These are phyloP conservation scores for Zingel zingel DNA, from an alignment of 2,113 vertebrate species.

Conservation along the genomic window DNA sequence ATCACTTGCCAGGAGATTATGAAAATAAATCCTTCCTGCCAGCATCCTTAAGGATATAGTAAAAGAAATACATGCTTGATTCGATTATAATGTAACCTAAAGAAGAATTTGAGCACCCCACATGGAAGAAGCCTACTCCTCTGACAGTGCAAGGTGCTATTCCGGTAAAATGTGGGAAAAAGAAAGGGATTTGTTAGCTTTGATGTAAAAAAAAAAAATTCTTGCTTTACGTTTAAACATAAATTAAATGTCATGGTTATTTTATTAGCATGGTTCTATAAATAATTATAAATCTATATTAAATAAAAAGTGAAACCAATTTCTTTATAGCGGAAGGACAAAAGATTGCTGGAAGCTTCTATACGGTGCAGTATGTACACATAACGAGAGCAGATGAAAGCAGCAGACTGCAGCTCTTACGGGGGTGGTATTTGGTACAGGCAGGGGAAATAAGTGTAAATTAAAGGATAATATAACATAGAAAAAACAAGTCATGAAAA, in stretches of 20 bases:
- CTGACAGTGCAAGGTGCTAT: constrained; percentile 18
- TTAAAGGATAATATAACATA: constrained; percentile 57
- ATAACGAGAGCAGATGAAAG: constrained; percentile 10
- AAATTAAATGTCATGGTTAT: background rate
- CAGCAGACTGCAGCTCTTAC: constrained; percentile 25
- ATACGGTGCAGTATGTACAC: background rate
- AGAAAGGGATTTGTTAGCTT: background rate
- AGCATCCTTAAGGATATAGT: constrained; percentile 44
- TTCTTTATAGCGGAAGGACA: background rate
- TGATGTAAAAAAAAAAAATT: background rate
- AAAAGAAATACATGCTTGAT: constrained; percentile 56
- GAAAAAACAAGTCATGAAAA: constrained; percentile 60
- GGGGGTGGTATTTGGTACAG: constrained; percentile 41
- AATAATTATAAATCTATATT: background rate
- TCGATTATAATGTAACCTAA: constrained; percentile 56
- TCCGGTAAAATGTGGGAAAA: background rate
- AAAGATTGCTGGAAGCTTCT: constrained; percentile 16
- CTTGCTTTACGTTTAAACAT: background rate
- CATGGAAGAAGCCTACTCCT: constrained; percentile 14
- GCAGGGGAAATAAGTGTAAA: constrained; percentile 50
- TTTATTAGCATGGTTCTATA: background rate
- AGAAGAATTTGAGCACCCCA: constrained; percentile 28
- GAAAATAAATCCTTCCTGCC: constrained; percentile 50
- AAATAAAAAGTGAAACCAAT: background rate
- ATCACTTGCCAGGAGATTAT: constrained; percentile 45